Conservation (phyloP, 2,888 invertebrate species). For the Heteromyza rotundicornis region DNA sequence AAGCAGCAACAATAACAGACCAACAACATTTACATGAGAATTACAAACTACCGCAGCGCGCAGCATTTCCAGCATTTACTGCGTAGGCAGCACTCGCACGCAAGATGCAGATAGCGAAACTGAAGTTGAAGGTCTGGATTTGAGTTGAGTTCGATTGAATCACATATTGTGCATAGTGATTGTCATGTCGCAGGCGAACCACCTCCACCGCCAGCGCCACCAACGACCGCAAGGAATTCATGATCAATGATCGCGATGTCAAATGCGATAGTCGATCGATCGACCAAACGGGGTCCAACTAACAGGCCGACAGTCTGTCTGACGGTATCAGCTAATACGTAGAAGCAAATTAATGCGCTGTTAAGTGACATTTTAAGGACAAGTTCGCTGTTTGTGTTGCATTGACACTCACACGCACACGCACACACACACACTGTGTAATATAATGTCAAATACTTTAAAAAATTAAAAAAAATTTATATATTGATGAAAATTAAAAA, state of each 20-base stretch:
- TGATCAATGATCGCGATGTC: conserved; percentile 1
- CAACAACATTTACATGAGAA: conserved; percentile 49
- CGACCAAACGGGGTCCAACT: no score
- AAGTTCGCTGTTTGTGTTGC: conserved; percentile 38
- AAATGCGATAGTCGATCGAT: not conserved
- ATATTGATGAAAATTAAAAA: not conserved
- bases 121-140: not conserved
- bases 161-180: not conserved
- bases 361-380: conserved; percentile 49
- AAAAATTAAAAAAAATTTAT: not conserved
- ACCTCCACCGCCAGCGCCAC: not conserved
- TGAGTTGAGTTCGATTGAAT: not conserved
- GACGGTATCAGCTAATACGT: no score
- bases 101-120: not conserved
- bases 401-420: not conserved
- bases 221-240: not conserved
- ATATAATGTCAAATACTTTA: not conserved
- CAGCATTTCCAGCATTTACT: not conserved
- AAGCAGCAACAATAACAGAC: not conserved
- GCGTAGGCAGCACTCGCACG: not conserved
- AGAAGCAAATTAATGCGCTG: conserved; percentile 47
- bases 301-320: no score
- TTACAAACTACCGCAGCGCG: conserved; percentile 50
- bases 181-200: not conserved
- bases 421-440: not conserved